A percentile compares a stretch with the other conserved stretches of the same genome.
Evolutionary conservation across 35 echinoderm and acorn worm species (phyloP).

Genomic region (Strongylocentrotus purpuratus): DNA sequence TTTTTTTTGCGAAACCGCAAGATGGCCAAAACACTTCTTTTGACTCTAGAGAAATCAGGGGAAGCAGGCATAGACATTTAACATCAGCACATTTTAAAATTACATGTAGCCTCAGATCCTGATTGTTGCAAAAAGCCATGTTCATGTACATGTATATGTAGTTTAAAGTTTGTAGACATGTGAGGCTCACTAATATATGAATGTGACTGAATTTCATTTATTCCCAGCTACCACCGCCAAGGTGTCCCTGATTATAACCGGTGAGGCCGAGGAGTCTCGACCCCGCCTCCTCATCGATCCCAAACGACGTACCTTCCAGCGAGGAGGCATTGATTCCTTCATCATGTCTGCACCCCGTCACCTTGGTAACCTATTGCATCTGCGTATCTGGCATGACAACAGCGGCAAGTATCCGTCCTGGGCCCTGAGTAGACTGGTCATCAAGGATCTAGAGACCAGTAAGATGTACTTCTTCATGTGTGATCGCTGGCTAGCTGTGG

Average conservation of each 20-base stretch:
- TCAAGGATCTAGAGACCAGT: conserved; percentile 78
- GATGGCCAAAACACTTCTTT: too few species aligned
- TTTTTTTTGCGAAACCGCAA: too few species aligned
- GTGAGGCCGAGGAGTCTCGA: conserved; percentile 74
- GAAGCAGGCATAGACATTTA: too few species aligned
- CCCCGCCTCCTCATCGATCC: conserved; percentile 79
- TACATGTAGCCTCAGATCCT: too few species aligned
- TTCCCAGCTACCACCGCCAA: conserved; percentile 77
- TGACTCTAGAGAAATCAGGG: too few species aligned
- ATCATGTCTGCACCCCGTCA: conserved; percentile 66
- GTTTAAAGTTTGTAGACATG: too few species aligned
- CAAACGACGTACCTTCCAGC: conserved; percentile 75
- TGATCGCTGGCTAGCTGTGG: conserved; percentile 89
- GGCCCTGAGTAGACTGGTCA: conserved; percentile 82
- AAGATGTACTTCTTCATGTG: conserved; percentile 90
- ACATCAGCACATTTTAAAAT: too few species aligned
- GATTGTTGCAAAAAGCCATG: too few species aligned
- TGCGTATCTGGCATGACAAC: conserved; percentile 94
- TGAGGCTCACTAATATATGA: background rate
- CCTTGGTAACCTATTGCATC: conserved; percentile 81
- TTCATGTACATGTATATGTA: too few species aligned
- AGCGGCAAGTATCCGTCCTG: conserved; percentile 77
- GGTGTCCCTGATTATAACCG: conserved; percentile 84
- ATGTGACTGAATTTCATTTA: background rate
- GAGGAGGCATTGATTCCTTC: conserved; percentile 82